These are phyloP conservation scores for Lagopus leucura DNA, from an alignment of 2,113 vertebrate species.

Conservation along the genomic window DNA sequence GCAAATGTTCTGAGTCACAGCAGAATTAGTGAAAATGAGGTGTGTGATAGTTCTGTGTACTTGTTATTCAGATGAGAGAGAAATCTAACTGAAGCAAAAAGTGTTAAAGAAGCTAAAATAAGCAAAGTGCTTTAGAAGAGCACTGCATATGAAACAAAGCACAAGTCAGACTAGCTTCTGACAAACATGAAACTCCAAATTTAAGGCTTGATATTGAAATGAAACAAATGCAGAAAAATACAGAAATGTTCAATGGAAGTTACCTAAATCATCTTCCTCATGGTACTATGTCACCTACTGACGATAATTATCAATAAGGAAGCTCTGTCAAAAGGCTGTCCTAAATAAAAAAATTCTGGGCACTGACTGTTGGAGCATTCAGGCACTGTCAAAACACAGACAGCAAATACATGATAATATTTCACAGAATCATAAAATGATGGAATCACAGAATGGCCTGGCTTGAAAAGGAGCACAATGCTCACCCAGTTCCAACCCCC, in stretches of 20 bases:
- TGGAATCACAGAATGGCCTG: too few relatives aligned
- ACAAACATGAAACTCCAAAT: neutral
- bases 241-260: neutral
- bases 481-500: neutral
- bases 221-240: neutral
- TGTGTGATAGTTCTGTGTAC: neutral
- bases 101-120: neutral
- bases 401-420: neutral
- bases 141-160: neutral
- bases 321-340: neutral
- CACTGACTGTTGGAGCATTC: neutral
- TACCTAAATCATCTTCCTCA: neutral
- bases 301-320: neutral
- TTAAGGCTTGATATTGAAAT: neutral
- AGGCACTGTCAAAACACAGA: neutral
- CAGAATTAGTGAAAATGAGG: neutral
- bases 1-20: neutral
- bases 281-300: neutral
- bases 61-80: neutral
- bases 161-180: neutral
- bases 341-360: neutral
- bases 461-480: neutral
- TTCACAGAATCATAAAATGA: neutral
- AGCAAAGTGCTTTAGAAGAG: neutral
- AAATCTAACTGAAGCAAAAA: neutral